A percentile compares a stretch with the other conserved stretches of the same genome.
phyloP scores from a whole-genome alignment of 2,797 vertebrate genomes.

The Myotis myotis region DNA sequence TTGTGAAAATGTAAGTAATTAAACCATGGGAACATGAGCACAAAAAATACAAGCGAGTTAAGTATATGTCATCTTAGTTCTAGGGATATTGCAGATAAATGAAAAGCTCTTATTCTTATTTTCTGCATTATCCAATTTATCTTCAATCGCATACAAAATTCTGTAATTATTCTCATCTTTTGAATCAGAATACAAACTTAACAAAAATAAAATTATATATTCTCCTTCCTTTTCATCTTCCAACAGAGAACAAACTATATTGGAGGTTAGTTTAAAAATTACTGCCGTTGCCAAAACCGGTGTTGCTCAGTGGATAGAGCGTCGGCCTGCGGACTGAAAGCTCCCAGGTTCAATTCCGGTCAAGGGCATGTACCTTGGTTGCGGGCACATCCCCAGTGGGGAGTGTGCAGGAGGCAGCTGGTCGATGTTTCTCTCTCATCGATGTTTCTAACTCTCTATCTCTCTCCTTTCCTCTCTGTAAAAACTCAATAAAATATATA shows the following conservation, averaged over 20 bases:
- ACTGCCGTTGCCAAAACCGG: too few relatives aligned
- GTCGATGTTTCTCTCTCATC: too few relatives aligned
- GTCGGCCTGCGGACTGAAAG: too few relatives aligned
- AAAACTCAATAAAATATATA: too few relatives aligned
- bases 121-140: background rate
- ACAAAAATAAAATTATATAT: background rate
- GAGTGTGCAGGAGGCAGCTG: too few relatives aligned
- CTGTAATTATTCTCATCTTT: background rate
- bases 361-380: too few relatives aligned
- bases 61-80: background rate
- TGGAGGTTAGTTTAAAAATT: background rate
- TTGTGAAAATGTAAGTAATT: background rate
- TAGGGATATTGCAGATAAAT: background rate
- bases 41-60: background rate
- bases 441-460: too few relatives aligned
- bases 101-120: background rate
- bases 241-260: background rate
- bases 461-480: too few relatives aligned
- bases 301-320: too few relatives aligned
- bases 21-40: background rate
- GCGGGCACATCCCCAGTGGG: too few relatives aligned
- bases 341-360: too few relatives aligned
- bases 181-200: conserved; percentile 22
- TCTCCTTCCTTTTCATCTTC: background rate
- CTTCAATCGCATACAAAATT: background rate